Base-by-base conservation (phyloP, 2,888 invertebrate species). In the Selenia dentaria region DNA sequence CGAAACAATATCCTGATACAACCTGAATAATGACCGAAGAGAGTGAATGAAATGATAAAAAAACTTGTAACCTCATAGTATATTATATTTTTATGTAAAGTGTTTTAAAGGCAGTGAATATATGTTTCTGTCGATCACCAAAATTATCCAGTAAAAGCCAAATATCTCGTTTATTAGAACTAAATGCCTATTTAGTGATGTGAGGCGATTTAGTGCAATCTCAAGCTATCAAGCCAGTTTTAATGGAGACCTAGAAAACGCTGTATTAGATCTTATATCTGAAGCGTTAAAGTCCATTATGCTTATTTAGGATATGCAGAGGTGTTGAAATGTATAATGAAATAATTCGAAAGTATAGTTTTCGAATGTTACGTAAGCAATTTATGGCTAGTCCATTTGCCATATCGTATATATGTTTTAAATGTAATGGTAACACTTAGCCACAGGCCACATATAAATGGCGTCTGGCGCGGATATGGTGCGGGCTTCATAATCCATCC, bases 181-280 rank as follows among this genome's bases (percentile, higher is more conserved):
- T 16, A 24, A 33, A 16, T 32, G 32, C 14, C 33, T 26, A 26
- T 32, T n/a, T 11, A 32, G 13, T 32, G 22, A 27, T 9, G n/a
- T 32, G 10, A 27, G 31, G 20, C 13, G 26, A 11, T 33, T 22
- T 22, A 12, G 4, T 9, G 34, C 24, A 13, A 18, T 3, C n/a
- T 5, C 8, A 39, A 11, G 31, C 18, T 32, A 12, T 11, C 10
- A 20, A 29, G 11, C n/a, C 1, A 32, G 27, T 13, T 18, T 31
- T 12, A 18, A 22, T 34, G 27, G 31, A 31, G 6, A 22, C n/a
- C 10, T 33, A 34, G 28, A 16, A 34, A 32, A 41, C 39, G 39
- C 39, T 35, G 6, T 18, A 46, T 22, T 60, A 59, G 49, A 59
- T 54, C 63, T 56, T 62, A 61, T 51, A 35, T 41, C 33, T 47